phyloP scores from a whole-genome alignment of 2,888 invertebrate genomes.

The Amiota mariae region DNA sequence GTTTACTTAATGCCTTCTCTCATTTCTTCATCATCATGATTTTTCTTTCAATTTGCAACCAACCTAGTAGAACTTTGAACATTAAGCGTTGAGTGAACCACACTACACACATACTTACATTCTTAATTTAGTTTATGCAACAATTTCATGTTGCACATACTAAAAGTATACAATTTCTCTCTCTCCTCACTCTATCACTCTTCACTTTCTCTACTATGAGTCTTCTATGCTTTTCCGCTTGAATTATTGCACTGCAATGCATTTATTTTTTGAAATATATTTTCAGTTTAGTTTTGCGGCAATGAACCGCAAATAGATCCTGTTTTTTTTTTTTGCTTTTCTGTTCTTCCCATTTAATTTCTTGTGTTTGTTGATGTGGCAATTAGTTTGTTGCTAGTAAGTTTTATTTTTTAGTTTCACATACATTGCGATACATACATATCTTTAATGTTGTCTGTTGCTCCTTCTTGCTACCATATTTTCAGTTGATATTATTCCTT shows the following conservation, averaged over 20 bases:
- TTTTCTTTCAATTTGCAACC: too few relatives aligned
- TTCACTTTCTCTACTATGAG: conserved; percentile 30
- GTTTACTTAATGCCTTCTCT: too few relatives aligned
- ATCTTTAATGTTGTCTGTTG: too few relatives aligned
- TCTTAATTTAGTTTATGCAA: conserved; percentile 1
- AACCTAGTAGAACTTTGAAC: too few relatives aligned
- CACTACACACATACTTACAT: not conserved
- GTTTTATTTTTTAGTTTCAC: conserved; percentile 39
- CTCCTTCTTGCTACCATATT: too few relatives aligned
- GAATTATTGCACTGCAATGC: conserved; percentile 58
- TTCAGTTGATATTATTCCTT: conserved; percentile 29
- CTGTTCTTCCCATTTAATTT: conserved; percentile 29
- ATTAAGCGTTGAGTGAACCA: too few relatives aligned
- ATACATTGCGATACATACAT: conserved; percentile 25
- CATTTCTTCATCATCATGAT: too few relatives aligned
- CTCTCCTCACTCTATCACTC: too few relatives aligned
- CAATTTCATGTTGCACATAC: conserved; percentile 10
- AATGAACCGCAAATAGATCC: conserved; percentile 16
- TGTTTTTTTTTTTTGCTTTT: conserved; percentile 26
- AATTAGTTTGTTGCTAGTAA: conserved; percentile 5
- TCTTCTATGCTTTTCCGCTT: conserved; percentile 52
- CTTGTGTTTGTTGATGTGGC: conserved; percentile 8
- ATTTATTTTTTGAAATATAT: conserved; percentile 58
- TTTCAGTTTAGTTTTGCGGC: conserved; percentile 36
- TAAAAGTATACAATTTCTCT: not conserved